These are phyloP conservation scores for Laterallus jamaicensis DNA, from an alignment of 2,113 vertebrate genomes.

Conservation along the genomic window DNA sequence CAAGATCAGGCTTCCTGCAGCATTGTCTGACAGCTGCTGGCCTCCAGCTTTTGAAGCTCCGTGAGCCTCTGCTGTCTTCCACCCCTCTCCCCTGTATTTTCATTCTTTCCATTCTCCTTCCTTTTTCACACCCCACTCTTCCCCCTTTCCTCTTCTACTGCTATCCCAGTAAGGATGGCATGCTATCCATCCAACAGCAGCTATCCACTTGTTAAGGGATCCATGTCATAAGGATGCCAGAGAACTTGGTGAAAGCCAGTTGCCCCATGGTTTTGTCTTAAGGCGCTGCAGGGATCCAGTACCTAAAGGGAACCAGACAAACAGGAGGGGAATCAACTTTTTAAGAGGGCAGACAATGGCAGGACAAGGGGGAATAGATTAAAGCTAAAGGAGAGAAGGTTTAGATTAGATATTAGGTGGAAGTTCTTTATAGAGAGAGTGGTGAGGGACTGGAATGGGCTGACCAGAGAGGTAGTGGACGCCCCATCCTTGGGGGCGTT, in stretches of 20 bases:
- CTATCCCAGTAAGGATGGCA: background rate
- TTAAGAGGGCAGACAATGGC: no score
- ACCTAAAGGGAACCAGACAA: no score
- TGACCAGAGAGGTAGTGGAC: no score
- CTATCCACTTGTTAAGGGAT: background rate
- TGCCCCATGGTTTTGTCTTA: fast-evolving
- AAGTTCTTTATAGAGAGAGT: no score
- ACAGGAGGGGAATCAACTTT: no score
- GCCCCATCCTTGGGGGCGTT: no score
- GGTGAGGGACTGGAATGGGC: no score
- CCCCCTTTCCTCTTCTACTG: background rate
- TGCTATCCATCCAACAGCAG: background rate
- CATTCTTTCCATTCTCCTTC: background rate
- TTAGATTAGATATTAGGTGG: no score
- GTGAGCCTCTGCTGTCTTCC: background rate
- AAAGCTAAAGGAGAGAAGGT: no score
- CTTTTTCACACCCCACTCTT: background rate
- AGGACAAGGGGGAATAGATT: no score
- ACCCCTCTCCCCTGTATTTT: background rate
- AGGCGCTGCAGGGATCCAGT: background rate
- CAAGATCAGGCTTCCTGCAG: background rate
- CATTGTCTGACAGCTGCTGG: background rate
- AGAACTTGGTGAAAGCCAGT: background rate
- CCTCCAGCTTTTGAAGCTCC: background rate
- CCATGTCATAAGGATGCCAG: fast-evolving